Percentiles rank a stretch among this genome's conserved stretches.
phyloP scores from a whole-genome alignment of 2,797 vertebrate species.

The Catostomus latipinnis region DNA sequence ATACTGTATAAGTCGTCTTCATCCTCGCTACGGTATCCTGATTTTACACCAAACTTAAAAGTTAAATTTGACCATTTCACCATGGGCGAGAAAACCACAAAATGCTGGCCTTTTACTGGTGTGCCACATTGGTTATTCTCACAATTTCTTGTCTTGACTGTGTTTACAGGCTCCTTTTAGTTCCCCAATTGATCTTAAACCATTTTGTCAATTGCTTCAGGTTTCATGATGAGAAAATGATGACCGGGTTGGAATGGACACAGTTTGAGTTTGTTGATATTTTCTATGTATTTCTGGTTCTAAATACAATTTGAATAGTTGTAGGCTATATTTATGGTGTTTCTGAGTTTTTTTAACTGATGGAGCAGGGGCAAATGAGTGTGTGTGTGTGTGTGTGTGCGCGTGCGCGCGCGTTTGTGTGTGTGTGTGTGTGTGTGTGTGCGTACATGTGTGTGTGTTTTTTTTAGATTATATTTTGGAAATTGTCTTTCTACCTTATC shows the following conservation, averaged over 20 bases:
- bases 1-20: not conserved
- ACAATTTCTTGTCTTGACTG: not conserved
- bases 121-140: not conserved
- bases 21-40: not conserved
- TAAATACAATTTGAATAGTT: not conserved
- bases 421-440: not conserved
- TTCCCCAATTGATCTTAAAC: slow-evolving; percentile 7
- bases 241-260: slow-evolving; percentile 11
- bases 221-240: slow-evolving; percentile 24
- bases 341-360: too few relatives aligned
- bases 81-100: slow-evolving; percentile 1
- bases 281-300: not conserved
- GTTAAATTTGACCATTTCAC: too few relatives aligned
- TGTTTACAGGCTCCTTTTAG: not conserved
- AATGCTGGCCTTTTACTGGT: not conserved
- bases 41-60: not conserved
- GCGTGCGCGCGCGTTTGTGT: too few relatives aligned
- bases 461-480: not conserved
- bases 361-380: not conserved
- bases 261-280: slow-evolving; percentile 22
- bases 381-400: not conserved
- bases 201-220: slow-evolving; percentile 24
- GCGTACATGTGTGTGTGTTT: too few relatives aligned
- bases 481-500: not conserved
- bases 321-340: not conserved